These are phyloP conservation scores for Miltochrista miniata DNA, from an alignment of 2,888 invertebrate genomes.

Conservation along the genomic window DNA sequence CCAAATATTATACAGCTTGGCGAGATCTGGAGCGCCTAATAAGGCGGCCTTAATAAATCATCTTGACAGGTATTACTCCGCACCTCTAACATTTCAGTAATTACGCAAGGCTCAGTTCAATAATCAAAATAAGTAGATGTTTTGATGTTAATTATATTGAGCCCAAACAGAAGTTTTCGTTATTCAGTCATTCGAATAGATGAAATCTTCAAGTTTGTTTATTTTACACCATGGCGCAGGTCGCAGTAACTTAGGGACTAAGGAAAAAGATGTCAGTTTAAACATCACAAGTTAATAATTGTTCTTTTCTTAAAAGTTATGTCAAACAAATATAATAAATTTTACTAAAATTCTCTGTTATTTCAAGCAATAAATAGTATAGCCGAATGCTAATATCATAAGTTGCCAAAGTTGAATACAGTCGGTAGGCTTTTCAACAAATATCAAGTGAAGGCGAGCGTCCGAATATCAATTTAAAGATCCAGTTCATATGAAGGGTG, in stretches of 20 bases:
- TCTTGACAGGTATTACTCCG: slow-evolving; percentile 76
- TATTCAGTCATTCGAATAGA: background rate
- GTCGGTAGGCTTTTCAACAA: slow-evolving; percentile 33
- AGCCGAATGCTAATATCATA: no score
- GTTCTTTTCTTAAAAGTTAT: no score
- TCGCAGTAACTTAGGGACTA: background rate
- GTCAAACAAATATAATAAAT: no score
- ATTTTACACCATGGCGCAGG: background rate
- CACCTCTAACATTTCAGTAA: slow-evolving; percentile 61
- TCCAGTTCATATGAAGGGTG: slow-evolving; percentile 41
- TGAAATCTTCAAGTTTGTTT: background rate
- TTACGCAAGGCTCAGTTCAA: slow-evolving; percentile 52
- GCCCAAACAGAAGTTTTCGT: background rate
- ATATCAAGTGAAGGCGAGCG: slow-evolving; percentile 33
- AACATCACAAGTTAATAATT: no score
- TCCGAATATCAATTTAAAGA: slow-evolving; percentile 51
- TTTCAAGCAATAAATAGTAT: no score
- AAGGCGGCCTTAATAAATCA: slow-evolving; percentile 72
- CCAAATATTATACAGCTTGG: slow-evolving; percentile 26
- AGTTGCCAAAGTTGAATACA: background rate
- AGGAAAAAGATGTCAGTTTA: background rate
- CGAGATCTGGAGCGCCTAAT: slow-evolving; percentile 51
- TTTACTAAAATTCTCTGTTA: no score
- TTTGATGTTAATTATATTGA: slow-evolving; percentile 29
- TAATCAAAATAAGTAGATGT: slow-evolving; percentile 50